Percentiles rank a stretch among this genome's conserved stretches.
phyloP scores from a whole-genome alignment of 2,797 vertebrate genomes.

The Esox masquinongy region DNA sequence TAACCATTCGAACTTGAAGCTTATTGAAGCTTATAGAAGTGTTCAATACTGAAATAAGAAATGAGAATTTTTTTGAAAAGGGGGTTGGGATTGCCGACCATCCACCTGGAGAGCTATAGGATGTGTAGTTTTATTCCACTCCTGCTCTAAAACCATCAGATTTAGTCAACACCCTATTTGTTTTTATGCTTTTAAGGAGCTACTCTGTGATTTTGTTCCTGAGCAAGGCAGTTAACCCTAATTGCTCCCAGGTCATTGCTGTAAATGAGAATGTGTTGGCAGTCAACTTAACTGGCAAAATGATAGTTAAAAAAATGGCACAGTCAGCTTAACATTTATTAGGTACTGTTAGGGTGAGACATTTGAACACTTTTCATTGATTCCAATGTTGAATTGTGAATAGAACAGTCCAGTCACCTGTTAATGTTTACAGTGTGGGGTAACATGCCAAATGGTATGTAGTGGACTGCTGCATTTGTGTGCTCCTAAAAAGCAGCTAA shows the following conservation, averaged over 20 bases:
- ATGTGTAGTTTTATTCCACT: background rate
- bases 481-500: background rate
- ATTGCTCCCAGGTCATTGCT: too few relatives aligned
- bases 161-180: background rate
- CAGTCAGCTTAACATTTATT: background rate
- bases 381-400: background rate
- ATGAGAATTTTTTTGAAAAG: too few relatives aligned
- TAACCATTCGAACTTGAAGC: too few relatives aligned
- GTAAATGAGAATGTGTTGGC: too few relatives aligned
- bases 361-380: background rate
- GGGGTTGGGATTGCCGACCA: background rate
- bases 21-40: too few relatives aligned
- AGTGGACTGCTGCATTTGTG: background rate
- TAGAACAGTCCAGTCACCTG: background rate
- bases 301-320: background rate
- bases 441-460: background rate
- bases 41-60: too few relatives aligned
- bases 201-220: too few relatives aligned
- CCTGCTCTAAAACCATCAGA: background rate
- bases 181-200: background rate
- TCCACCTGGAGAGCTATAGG: background rate
- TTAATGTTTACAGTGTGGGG: background rate
- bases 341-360: background rate
- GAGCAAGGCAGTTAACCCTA: too few relatives aligned
- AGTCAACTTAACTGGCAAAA: too few relatives aligned